Percentiles rank a stretch among this genome's conserved stretches.
These are phyloP conservation scores for Cebuella pygmaea DNA, from an alignment of 2,797 vertebrate species.

Conservation along the genomic window DNA sequence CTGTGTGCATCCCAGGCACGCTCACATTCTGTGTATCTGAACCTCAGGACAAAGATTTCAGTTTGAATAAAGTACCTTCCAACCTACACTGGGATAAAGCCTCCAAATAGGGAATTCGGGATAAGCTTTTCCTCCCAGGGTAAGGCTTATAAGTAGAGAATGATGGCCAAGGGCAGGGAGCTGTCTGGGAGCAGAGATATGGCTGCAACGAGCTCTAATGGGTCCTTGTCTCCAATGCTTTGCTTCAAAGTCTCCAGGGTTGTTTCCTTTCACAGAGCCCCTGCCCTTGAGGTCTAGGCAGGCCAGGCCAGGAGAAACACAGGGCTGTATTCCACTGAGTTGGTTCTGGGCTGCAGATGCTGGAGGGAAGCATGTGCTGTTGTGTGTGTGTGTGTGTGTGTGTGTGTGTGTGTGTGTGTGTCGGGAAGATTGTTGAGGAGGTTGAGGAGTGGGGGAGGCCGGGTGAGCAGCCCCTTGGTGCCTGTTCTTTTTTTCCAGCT, in stretches of 20 bases:
- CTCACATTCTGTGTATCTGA: not conserved
- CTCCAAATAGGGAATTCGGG: not conserved
- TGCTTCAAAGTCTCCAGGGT: not conserved
- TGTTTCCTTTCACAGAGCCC: not conserved
- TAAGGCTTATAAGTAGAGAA: not conserved
- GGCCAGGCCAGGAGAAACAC: constrained; percentile 45
- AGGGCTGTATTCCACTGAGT: not conserved
- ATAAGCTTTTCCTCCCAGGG: not conserved
- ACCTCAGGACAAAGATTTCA: not conserved
- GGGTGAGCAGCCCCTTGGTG: not conserved
- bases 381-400: not conserved
- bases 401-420: not conserved
- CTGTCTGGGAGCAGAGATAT: not conserved
- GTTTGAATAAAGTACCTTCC: not conserved
- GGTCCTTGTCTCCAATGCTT: not conserved
- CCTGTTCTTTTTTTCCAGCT: constrained; percentile 68
- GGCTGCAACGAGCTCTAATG: not conserved
- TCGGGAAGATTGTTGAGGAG: not conserved
- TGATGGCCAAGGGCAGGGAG: not conserved
- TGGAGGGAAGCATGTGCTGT: not conserved
- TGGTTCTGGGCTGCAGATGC: not conserved
- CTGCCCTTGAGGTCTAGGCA: not conserved
- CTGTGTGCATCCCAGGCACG: not conserved
- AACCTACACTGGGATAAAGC: not conserved
- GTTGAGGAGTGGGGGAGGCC: not conserved